Percentiles rank a stretch among this genome's conserved stretches.
Conservation (phyloP, 2,113 vertebrate species). For the Mobula hypostoma region DNA sequence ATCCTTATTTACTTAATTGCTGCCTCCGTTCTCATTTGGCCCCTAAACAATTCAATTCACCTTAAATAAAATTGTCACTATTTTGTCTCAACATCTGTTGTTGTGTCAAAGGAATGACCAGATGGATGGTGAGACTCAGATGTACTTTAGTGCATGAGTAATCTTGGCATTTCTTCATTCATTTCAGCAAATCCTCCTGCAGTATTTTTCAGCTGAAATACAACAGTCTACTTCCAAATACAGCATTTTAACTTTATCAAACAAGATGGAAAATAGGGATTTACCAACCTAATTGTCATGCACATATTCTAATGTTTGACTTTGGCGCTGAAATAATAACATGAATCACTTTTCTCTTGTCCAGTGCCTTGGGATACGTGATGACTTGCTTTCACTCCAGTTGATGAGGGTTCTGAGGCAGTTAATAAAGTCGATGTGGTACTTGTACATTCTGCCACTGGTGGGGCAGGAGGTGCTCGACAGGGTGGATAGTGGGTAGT, state of each 20-base stretch:
- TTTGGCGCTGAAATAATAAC: background rate
- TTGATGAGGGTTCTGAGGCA: no score
- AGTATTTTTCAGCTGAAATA: background rate
- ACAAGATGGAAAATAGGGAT: background rate
- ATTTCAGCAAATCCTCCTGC: background rate
- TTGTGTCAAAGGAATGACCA: conserved; percentile 18
- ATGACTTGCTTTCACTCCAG: no score
- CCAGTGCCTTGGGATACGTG: no score
- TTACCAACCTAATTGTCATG: background rate
- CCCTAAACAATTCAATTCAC: background rate
- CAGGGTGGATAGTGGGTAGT: no score
- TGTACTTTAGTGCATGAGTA: background rate
- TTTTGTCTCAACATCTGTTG: conserved; percentile 17
- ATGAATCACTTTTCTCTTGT: no score
- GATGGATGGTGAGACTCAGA: background rate
- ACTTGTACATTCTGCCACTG: no score
- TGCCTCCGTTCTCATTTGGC: background rate
- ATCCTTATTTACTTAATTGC: background rate
- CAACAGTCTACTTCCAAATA: background rate
- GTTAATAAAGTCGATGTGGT: no score
- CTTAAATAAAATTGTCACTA: background rate
- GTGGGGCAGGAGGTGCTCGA: no score
- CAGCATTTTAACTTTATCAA: background rate
- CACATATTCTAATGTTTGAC: background rate
- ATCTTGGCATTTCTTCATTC: background rate